Conservation (phyloP, 30 jellyfish, hydroid and myxozoan genomes). For the Euphysa ruthae region DNA sequence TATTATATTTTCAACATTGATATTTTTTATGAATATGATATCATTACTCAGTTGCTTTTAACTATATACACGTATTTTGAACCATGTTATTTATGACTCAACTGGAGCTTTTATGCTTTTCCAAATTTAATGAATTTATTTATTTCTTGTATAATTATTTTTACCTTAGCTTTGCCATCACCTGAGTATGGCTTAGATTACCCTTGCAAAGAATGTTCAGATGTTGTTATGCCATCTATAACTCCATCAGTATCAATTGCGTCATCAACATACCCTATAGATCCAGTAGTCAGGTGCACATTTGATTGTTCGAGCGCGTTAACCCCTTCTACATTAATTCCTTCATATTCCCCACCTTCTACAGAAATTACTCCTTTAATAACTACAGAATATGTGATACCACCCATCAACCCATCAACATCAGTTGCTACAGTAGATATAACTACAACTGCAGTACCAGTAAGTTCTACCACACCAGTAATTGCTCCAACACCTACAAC, state of each 20-base stretch:
- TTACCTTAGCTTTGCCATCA: constrained; percentile 75
- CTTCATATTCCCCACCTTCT: constrained; percentile 10
- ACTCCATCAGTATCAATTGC: constrained; percentile 2
- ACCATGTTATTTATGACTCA: too few species aligned
- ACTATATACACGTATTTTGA: too few species aligned
- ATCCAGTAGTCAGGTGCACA: not conserved
- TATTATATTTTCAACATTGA: too few species aligned
- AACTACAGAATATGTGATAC: not conserved
- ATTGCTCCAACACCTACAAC: not conserved
- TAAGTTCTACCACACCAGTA: constrained; percentile 25
- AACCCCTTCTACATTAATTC: not conserved
- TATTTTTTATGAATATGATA: too few species aligned
- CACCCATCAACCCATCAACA: not conserved
- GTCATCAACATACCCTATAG: not conserved
- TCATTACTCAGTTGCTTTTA: too few species aligned
- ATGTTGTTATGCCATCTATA: not conserved
- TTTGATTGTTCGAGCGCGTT: not conserved
- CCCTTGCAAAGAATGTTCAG: constrained; percentile 69
- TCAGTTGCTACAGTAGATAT: not conserved
- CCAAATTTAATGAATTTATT: too few species aligned
- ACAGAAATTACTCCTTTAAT: constrained; percentile 14
- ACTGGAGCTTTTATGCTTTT: too few species aligned
- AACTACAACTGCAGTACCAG: not conserved
- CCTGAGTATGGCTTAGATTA: constrained; percentile 83
- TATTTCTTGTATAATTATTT: not conserved